Evolutionary conservation across 1,140 invertebrate species (phyloP).

Genomic region (Drosophila kanapiae): DNA sequence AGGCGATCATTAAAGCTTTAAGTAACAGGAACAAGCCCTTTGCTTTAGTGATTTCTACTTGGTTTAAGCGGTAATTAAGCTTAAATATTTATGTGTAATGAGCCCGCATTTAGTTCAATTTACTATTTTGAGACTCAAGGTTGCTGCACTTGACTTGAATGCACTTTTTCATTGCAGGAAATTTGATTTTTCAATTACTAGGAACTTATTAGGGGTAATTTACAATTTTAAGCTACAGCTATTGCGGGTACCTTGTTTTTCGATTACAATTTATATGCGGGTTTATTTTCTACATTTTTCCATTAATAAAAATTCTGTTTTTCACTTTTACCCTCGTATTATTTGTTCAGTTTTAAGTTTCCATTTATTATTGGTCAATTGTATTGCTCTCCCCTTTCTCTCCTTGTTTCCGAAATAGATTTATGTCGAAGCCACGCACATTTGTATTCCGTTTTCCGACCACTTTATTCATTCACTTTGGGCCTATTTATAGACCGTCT

Average conservation of each 20-base stretch:
- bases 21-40: neutral
- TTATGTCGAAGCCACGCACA: slow-evolving; percentile 1
- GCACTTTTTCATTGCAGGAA: neutral
- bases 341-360: neutral
- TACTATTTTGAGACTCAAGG: neutral
- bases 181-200: neutral
- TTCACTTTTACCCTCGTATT: neutral
- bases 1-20: slow-evolving; percentile 25
- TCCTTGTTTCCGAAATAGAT: neutral
- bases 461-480: slow-evolving; percentile 27
- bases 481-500: slow-evolving; percentile 37
- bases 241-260: neutral
- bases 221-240: neutral
- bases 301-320: neutral
- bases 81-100: slow-evolving; percentile 3
- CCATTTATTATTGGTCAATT: slow-evolving; percentile 4
- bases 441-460: slow-evolving; percentile 9
- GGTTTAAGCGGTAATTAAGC: slow-evolving; percentile 2
- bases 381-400: too few species aligned
- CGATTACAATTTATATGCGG: neutral
- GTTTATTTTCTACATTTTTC: neutral
- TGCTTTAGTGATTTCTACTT: neutral
- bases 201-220: neutral
- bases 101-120: neutral
- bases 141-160: neutral